Percentiles rank a stretch among this genome's conserved stretches.
phyloP scores from a whole-genome alignment of 2,797 vertebrate species.

The Lophius americanus region DNA sequence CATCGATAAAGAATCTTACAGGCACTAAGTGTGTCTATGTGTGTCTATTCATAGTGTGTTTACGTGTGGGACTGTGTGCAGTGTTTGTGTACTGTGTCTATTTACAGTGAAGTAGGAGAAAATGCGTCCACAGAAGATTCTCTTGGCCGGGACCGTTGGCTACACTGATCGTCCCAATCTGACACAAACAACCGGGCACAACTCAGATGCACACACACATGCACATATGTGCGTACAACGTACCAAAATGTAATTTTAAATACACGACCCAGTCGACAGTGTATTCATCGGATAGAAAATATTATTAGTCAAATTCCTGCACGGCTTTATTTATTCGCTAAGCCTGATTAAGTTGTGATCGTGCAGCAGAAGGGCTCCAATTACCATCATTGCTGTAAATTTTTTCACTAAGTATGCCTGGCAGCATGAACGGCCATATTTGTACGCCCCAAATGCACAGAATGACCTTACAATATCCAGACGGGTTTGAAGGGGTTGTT shows the following conservation, averaged over 20 bases:
- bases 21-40: slow-evolving; percentile 26
- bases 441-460: slow-evolving; percentile 6
- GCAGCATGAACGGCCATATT: slow-evolving; percentile 7
- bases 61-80: not conserved
- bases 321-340: too few relatives aligned
- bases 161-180: slow-evolving; percentile 64
- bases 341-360: too few relatives aligned
- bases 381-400: too few relatives aligned
- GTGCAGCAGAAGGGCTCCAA: too few relatives aligned
- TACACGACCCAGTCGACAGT: not conserved
- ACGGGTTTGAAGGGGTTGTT: slow-evolving; percentile 7
- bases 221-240: slow-evolving; percentile 1
- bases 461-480: slow-evolving; percentile 17
- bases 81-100: slow-evolving; percentile 18
- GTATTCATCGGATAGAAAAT: not conserved
- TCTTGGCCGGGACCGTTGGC: slow-evolving; percentile 57
- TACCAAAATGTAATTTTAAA: slow-evolving; percentile 1
- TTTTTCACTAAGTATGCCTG: not conserved
- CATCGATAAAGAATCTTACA: slow-evolving; percentile 45
- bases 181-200: slow-evolving; percentile 41
- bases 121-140: slow-evolving; percentile 53
- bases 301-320: not conserved
- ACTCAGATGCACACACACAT: not conserved
- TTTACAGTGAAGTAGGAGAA: slow-evolving; percentile 39
- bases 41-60: not conserved